A percentile compares a stretch with the other conserved stretches of the same genome.
phyloP scores from a whole-genome alignment of 2,888 invertebrate species.

The Entomobrya multifasciata region DNA sequence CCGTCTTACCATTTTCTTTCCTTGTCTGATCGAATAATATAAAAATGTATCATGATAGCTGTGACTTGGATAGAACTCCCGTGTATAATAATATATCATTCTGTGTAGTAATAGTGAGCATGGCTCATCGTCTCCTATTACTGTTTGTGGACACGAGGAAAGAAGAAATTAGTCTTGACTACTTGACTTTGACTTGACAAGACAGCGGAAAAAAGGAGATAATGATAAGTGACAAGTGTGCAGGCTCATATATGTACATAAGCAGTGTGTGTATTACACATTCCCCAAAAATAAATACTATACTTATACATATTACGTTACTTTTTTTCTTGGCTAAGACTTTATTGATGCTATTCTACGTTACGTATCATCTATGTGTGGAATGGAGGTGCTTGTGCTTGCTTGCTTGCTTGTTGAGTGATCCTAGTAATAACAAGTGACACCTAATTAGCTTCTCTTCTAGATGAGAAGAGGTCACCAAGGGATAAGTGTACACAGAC shows the following conservation, averaged over 20 bases:
- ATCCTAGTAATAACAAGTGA: conserved; percentile 65
- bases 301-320: not conserved
- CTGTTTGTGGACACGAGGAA: conserved; percentile 58
- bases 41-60: not conserved
- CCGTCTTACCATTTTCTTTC: not conserved
- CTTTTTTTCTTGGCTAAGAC: conserved; percentile 22
- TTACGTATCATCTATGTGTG: not conserved
- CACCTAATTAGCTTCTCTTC: conserved; percentile 64
- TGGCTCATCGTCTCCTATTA: conserved; percentile 57
- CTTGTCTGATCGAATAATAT: conserved; percentile 54
- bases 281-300: not conserved
- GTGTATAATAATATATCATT: not conserved
- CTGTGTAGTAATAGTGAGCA: conserved; percentile 1
- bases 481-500: conserved; percentile 26
- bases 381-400: no score
- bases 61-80: not conserved
- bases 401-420: conserved; percentile 34
- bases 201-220: conserved; percentile 61
- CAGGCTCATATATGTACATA: not conserved
- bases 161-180: conserved; percentile 65
- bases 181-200: conserved; percentile 58
- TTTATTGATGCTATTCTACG: conserved; percentile 35
- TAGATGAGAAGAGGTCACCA: conserved; percentile 56
- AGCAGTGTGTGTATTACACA: not conserved
- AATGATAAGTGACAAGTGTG: conserved; percentile 67